These are phyloP conservation scores for Tribolium freemani DNA, from an alignment of 2,888 invertebrate genomes.

Conservation along the genomic window DNA sequence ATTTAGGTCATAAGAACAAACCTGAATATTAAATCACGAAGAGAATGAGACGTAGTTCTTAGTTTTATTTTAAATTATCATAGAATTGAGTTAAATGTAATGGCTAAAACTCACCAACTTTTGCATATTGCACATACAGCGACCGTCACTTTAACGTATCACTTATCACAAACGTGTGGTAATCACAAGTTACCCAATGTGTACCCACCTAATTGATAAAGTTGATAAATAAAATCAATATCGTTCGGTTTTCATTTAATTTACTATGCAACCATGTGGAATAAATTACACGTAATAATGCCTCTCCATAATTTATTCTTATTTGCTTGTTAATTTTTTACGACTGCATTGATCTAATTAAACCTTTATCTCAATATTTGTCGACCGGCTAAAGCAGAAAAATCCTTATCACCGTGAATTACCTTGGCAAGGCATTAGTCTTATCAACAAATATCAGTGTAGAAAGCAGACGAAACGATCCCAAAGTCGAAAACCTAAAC, in stretches of 20 bases:
- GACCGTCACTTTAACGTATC: slow-evolving; percentile 1
- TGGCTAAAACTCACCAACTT: not conserved
- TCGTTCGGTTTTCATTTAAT: not conserved
- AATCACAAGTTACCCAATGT: slow-evolving; percentile 6
- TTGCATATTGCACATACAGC: not conserved
- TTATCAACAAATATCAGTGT: slow-evolving; percentile 28
- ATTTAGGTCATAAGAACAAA: not conserved
- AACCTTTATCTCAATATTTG: slow-evolving; percentile 26
- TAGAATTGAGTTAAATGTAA: not conserved
- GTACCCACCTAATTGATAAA: slow-evolving; percentile 19
- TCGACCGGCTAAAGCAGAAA: slow-evolving; percentile 4
- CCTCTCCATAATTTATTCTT: not conserved
- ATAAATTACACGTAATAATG: no score
- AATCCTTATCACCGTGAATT: slow-evolving; percentile 22
- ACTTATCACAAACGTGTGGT: slow-evolving; percentile 11
- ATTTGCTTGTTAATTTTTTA: slow-evolving; percentile 8
- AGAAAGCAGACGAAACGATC: not conserved
- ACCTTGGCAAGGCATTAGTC: slow-evolving; percentile 25
- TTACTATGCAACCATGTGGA: no score
- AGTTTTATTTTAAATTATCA: not conserved
- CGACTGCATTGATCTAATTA: slow-evolving; percentile 12
- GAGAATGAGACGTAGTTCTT: no score
- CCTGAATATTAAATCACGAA: no score
- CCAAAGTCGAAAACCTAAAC: not conserved
- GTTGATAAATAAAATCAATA: slow-evolving; percentile 28